Evolutionary conservation across 64 coral and sea anemone species (phyloP), one percentile per base, ranked within the genome.

Genomic region (Dendronephthya gigantea): DNA sequence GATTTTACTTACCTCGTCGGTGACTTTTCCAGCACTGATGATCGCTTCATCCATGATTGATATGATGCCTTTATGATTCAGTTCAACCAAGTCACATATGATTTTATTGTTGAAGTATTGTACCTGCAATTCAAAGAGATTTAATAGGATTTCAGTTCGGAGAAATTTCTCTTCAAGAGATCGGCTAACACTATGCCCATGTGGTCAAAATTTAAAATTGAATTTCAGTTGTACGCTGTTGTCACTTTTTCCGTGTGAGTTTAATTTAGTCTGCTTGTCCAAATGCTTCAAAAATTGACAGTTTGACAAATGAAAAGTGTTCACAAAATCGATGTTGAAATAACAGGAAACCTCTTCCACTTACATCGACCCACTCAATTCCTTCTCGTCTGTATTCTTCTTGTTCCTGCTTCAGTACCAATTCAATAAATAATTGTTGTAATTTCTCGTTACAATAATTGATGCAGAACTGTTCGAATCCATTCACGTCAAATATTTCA

Each of bases 391-490:
- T 89, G 83, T 98, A 98, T 72, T 98, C 95, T 35, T 98, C 95
- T 49, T 98, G 95, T 35, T 98, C 95, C 37, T 98, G 89, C 48
- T 93, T 98, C 40, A 98, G 59, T 56, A 98, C 95, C 17, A 98
- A 50, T 47, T 98, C 95, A 49, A 98, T 98, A 85, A 98, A 98
- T 6, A 96, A 86, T 81, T 96, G 94, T 28, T 96, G 94, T 9
- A 96, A 91, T 70, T 96, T 96, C 82, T 96, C 94, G 56, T 96
- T 96, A 49, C 94, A 98, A 83, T 98, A 98, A 68, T 98, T 98
- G 89, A 98, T 98, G 56, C 92, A 93, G 29, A 98, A 72, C 58
- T 98, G 95, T 48, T 98, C 95, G 82, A 98, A 98, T 31, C 92
- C 93, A 82, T 98, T 98, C 25, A 48, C 90, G 34, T 92, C 87